Evolutionary conservation across 2,888 invertebrate genomes (phyloP).

Genomic region (Hylaea fasciaria): DNA sequence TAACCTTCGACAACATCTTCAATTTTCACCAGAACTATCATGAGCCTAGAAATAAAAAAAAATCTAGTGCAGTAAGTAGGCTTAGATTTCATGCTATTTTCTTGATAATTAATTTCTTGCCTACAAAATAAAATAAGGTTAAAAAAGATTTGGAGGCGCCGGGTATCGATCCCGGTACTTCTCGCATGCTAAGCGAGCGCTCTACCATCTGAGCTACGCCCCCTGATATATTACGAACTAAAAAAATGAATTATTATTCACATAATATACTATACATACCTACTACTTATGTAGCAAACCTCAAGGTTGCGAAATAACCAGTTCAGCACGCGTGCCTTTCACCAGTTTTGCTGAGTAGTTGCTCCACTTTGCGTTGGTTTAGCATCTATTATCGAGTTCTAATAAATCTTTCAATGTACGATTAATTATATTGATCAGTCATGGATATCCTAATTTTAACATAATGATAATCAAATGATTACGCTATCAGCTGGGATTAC

Average conservation of each 20-base stretch:
- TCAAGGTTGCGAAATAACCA: slow-evolving; percentile 10
- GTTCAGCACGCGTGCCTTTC: slow-evolving; percentile 22
- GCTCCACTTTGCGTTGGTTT: slow-evolving; percentile 19
- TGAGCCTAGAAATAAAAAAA: too few relatives aligned
- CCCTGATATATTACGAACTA: slow-evolving; percentile 50
- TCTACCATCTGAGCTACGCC: slow-evolving; percentile 86
- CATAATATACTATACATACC: neutral
- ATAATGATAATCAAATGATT: neutral
- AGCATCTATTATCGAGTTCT: neutral
- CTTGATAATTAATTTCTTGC: too few relatives aligned
- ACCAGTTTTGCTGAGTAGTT: slow-evolving; percentile 14
- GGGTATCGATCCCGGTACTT: slow-evolving; percentile 85
- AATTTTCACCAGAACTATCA: too few relatives aligned
- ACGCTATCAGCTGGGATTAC: neutral
- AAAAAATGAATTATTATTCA: slow-evolving; percentile 8
- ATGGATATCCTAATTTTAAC: neutral
- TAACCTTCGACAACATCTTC: too few relatives aligned
- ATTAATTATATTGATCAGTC: neutral
- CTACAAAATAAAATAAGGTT: neutral
- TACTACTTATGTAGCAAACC: neutral
- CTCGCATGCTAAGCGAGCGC: slow-evolving; percentile 85
- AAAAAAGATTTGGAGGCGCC: slow-evolving; percentile 73
- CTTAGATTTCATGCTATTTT: too few relatives aligned
- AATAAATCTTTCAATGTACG: neutral
- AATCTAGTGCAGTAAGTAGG: too few relatives aligned